A percentile compares a stretch with the other conserved stretches of the same genome.
These are phyloP conservation scores for Pseudoips prasinana DNA, from an alignment of 2,888 invertebrate genomes.

Conservation along the genomic window DNA sequence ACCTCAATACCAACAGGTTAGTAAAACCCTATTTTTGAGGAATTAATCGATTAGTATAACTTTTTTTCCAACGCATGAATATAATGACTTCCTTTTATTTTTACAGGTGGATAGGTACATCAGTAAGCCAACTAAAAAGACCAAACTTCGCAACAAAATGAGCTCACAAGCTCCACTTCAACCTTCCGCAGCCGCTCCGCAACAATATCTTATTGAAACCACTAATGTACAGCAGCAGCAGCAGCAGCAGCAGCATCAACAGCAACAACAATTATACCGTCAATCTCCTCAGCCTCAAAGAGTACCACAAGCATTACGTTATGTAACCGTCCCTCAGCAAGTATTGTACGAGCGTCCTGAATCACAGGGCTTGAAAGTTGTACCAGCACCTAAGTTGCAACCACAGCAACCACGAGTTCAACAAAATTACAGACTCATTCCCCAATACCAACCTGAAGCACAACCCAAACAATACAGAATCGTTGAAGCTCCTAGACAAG, in stretches of 20 bases:
- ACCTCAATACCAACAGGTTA: slow-evolving; percentile 60
- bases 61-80: no score
- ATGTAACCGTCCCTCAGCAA: slow-evolving; percentile 39
- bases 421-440: slow-evolving; percentile 53
- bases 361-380: slow-evolving; percentile 69
- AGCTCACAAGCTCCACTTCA: slow-evolving; percentile 49
- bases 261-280: slow-evolving; percentile 41
- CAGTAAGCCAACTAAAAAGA: slow-evolving; percentile 68
- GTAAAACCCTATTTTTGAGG: background rate
- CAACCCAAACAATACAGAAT: slow-evolving; percentile 68
- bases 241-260: slow-evolving; percentile 42
- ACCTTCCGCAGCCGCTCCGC: slow-evolving; percentile 52
- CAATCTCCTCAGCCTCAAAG: slow-evolving; percentile 52
- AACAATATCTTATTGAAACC: slow-evolving; percentile 76
- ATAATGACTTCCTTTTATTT: background rate
- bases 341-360: slow-evolving; percentile 62
- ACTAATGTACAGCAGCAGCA: slow-evolving; percentile 72
- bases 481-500: slow-evolving; percentile 58
- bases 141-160: slow-evolving; percentile 63
- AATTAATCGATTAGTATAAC: no score
- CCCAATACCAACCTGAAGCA: slow-evolving; percentile 67
- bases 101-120: slow-evolving; percentile 71
- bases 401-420: slow-evolving; percentile 46
- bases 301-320: slow-evolving; percentile 32
- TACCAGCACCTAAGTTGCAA: slow-evolving; percentile 69